A percentile compares a stretch with the other conserved stretches of the same genome.
phyloP scores from a whole-genome alignment of 2,888 invertebrate genomes.

The Torymus auratus region DNA sequence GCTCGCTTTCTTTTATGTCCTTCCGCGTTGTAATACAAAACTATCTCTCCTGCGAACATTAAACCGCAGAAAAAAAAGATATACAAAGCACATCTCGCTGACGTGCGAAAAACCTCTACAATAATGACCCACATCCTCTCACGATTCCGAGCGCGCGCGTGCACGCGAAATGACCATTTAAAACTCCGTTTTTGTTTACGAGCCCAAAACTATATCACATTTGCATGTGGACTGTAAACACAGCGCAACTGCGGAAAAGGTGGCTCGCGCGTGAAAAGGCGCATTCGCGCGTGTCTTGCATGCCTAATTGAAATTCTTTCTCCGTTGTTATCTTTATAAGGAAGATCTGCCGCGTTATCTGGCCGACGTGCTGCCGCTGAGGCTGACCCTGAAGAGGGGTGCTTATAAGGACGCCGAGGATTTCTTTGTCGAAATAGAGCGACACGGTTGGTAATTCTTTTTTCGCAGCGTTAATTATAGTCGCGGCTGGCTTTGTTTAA shows the following conservation, averaged over 20 bases:
- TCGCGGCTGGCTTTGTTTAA: background rate
- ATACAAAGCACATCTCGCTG: too few relatives aligned
- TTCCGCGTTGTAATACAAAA: too few relatives aligned
- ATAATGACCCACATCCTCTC: too few relatives aligned
- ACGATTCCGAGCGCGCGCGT: background rate
- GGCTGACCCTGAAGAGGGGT: conserved; percentile 55
- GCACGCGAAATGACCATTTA: background rate
- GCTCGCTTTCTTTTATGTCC: too few relatives aligned
- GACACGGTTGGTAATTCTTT: conserved; percentile 56
- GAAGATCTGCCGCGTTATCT: conserved; percentile 49
- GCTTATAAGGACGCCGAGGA: conserved; percentile 58
- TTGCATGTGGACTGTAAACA: too few relatives aligned
- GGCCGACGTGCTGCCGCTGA: conserved; percentile 52
- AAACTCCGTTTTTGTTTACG: background rate
- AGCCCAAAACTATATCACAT: too few relatives aligned
- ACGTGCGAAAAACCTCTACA: background rate
- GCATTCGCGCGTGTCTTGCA: background rate
- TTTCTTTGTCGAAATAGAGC: conserved; percentile 59
- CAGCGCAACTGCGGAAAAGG: too few relatives aligned
- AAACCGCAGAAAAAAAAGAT: too few relatives aligned
- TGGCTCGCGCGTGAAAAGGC: too few relatives aligned
- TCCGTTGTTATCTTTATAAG: conserved; percentile 39
- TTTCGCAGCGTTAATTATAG: background rate
- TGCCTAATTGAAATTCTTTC: conserved; percentile 22
- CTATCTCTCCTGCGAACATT: too few relatives aligned